A percentile compares a stretch with the other conserved stretches of the same genome.
These are phyloP conservation scores for Crotophaga sulcirostris DNA, from an alignment of 2,113 vertebrate species.

Conservation along the genomic window DNA sequence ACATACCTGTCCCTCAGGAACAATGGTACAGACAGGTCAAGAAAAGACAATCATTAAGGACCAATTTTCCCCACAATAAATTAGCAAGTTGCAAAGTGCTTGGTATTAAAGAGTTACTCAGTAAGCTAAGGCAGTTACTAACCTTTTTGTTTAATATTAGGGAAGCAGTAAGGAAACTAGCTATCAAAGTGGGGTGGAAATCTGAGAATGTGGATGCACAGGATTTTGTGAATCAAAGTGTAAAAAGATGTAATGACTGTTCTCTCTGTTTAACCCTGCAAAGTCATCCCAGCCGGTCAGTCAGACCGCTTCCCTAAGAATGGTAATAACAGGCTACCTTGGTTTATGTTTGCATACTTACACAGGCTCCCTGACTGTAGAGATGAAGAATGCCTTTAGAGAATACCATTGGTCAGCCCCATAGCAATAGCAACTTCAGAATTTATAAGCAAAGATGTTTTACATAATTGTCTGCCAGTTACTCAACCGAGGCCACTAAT, in stretches of 20 bases:
- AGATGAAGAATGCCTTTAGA: neutral
- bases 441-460: slow-evolving; percentile 20
- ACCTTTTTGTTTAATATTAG: neutral
- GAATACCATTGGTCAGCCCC: neutral
- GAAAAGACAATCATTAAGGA: slow-evolving; percentile 17
- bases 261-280: neutral
- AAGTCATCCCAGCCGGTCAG: slow-evolving; percentile 33
- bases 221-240: slow-evolving; percentile 50
- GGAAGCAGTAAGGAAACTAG: neutral
- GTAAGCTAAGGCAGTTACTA: neutral
- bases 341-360: neutral
- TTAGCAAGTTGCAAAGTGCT: neutral
- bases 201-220: slow-evolving; percentile 10
- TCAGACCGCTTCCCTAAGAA: slow-evolving; percentile 37
- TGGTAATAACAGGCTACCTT: slow-evolving; percentile 41
- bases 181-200: slow-evolving; percentile 1
- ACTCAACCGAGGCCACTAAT: neutral
- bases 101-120: neutral
- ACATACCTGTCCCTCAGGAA: neutral
- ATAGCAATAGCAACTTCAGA: neutral
- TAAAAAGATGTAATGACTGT: slow-evolving; percentile 29
- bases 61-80: neutral
- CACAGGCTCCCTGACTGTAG: neutral
- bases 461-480: neutral
- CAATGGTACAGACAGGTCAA: neutral